Conservation (phyloP, 1,140 invertebrate species). For the Listronotus oregonensis region DNA sequence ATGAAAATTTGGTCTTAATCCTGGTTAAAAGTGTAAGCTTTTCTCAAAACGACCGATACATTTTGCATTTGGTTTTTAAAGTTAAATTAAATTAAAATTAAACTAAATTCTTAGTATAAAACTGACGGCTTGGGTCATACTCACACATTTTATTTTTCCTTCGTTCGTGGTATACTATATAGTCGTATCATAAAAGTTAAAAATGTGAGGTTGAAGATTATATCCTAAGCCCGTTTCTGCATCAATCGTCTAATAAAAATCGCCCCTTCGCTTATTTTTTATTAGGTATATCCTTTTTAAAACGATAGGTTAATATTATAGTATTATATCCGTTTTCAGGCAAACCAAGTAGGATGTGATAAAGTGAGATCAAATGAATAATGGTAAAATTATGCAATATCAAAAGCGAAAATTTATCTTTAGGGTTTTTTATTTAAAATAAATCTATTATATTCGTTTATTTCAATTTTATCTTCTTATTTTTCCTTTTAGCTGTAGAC, state of each 20-base stretch:
- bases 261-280: constrained; percentile 10
- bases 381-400: constrained; percentile 28
- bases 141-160: too few relatives aligned
- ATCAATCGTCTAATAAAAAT: constrained; percentile 26
- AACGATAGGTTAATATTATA: constrained; percentile 26
- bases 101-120: too few relatives aligned
- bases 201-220: neutral
- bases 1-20: too few relatives aligned
- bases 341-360: constrained; percentile 15
- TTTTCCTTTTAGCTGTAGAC: constrained; percentile 22
- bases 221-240: constrained; percentile 14
- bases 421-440: constrained; percentile 31
- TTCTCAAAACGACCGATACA: too few relatives aligned
- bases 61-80: too few relatives aligned
- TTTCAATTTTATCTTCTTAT: constrained; percentile 28
- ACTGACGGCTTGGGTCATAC: too few relatives aligned
- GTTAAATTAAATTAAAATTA: too few relatives aligned
- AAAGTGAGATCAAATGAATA: constrained; percentile 34
- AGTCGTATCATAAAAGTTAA: neutral
- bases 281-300: constrained; percentile 24
- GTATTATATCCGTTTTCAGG: constrained; percentile 23
- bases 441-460: constrained; percentile 36
- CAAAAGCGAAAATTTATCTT: constrained; percentile 30
- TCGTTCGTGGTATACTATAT: too few relatives aligned
- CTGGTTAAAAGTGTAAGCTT: too few relatives aligned